phyloP scores from a whole-genome alignment of 2,113 vertebrate species.

The Cyprinus carpio region DNA sequence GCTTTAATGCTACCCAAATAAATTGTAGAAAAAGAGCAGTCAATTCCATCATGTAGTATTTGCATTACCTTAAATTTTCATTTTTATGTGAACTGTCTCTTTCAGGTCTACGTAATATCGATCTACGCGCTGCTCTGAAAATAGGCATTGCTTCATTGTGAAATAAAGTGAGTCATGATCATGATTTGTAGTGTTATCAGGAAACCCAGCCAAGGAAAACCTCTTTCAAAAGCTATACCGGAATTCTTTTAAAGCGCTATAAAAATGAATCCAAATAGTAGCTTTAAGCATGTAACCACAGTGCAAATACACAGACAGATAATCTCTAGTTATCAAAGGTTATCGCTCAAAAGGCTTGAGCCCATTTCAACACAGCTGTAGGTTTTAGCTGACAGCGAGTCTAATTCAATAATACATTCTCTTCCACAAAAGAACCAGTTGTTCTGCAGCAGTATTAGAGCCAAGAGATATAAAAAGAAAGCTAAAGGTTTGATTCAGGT shows the following conservation, averaged over 20 bases:
- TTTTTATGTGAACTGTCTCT: too few species aligned
- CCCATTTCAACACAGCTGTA: slow-evolving; percentile 5
- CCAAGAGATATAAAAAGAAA: neutral
- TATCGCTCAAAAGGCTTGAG: slow-evolving; percentile 11
- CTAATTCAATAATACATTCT: slow-evolving; percentile 21
- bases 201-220: neutral
- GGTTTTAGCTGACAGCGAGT: slow-evolving; percentile 12
- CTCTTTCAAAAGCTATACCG: neutral
- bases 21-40: too few species aligned
- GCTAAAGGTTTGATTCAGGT: neutral
- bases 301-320: neutral
- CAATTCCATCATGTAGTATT: too few species aligned
- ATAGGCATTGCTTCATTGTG: neutral
- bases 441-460: neutral
- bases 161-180: neutral
- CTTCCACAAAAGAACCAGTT: neutral
- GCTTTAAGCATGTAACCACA: neutral
- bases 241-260: neutral
- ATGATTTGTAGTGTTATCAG: neutral
- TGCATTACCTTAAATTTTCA: too few species aligned
- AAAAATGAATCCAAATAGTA: neutral
- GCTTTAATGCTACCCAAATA: too few species aligned
- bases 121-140: neutral
- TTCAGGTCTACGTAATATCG: too few species aligned
- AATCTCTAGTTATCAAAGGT: slow-evolving; percentile 29